Base-by-base conservation (phyloP, 2,113 vertebrate genomes). In the Bambusicola thoracicus region DNA sequence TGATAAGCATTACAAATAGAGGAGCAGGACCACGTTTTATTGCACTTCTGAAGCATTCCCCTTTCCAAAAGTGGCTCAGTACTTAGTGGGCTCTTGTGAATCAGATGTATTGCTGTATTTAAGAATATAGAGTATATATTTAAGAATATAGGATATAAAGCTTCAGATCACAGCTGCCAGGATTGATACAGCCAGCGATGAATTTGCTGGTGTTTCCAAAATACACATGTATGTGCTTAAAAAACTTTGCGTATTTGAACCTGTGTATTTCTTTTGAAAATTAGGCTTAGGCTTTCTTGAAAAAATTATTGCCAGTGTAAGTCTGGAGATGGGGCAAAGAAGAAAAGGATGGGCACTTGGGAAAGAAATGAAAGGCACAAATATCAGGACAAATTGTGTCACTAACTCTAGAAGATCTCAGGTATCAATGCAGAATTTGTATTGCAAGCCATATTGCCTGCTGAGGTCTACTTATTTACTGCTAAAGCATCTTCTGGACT, bases 41-140 rank as follows among this genome's bases (percentile, higher is more conserved):
- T 14, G 29, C 9, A 3, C 2, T 63, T 29, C 2, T 0, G 21
- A 19, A 5, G 1, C 17, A 1, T 62, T 40, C 24, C 27, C 0
- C 29, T 68, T 38, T 56, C 34, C 38, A 16, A 5, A 5, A 73
- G 32, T 1, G 82, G 3, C 29, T 49, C 7, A 2, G 53, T 15
- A 10, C 32, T 55, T 5, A 0, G 38, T 38, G 40, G 67, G 25
- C 43, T 85, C 48, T 8, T 19, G 30, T 8, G 44, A 32, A 25
- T 34, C 17, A 38, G 11, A 6, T 51, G 36, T 18, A 14, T 27
- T 4, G 2, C 7, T 2, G 8, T 8, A 8, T 36, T 36, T 13
- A n/a, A 62, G 40, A 41, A 41, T 41, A 13, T 41, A 41, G 40
- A 41, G 40, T 41, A 41, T 41, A 41, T 41, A 41, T 41, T 41